Percentiles rank a stretch among this genome's conserved stretches.
phyloP scores from a whole-genome alignment of 2,797 vertebrate genomes.

The Rhynchotus rufescens region DNA sequence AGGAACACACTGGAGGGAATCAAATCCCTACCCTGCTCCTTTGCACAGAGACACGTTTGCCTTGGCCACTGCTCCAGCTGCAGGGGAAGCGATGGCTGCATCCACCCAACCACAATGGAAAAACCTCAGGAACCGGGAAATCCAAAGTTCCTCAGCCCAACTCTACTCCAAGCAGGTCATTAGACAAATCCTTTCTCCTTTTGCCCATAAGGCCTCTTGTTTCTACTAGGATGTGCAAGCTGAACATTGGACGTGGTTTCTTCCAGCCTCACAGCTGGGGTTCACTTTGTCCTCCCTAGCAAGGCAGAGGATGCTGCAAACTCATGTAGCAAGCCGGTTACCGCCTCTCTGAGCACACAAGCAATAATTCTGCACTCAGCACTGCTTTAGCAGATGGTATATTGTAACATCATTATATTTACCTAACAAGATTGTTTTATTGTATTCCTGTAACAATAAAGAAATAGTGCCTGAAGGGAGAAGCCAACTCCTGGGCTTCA shows the following conservation, averaged over 20 bases:
- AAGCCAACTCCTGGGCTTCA: neutral
- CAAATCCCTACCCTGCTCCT: neutral
- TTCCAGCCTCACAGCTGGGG: neutral
- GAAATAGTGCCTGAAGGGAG: neutral
- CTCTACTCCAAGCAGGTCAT: neutral
- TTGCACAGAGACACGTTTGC: neutral
- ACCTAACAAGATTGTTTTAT: slow-evolving; percentile 50
- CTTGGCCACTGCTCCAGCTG: neutral
- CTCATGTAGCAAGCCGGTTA: neutral
- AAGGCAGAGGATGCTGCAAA: neutral
- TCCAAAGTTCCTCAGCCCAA: neutral
- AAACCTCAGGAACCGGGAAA: neutral
- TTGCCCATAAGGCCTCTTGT: accelerated
- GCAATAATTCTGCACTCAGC: neutral
- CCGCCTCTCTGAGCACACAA: neutral
- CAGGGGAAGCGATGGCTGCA: no score
- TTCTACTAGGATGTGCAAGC: neutral
- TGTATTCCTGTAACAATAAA: slow-evolving; percentile 17
- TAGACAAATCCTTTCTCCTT: neutral
- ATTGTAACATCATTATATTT: slow-evolving; percentile 19
- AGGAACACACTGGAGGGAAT: neutral
- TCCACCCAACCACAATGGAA: neutral
- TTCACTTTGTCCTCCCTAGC: neutral
- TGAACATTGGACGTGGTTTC: neutral
- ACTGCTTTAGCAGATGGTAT: slow-evolving; percentile 41